These are phyloP conservation scores for Hippocampus kuda DNA, from an alignment of 2,797 vertebrate genomes.

Conservation along the genomic window DNA sequence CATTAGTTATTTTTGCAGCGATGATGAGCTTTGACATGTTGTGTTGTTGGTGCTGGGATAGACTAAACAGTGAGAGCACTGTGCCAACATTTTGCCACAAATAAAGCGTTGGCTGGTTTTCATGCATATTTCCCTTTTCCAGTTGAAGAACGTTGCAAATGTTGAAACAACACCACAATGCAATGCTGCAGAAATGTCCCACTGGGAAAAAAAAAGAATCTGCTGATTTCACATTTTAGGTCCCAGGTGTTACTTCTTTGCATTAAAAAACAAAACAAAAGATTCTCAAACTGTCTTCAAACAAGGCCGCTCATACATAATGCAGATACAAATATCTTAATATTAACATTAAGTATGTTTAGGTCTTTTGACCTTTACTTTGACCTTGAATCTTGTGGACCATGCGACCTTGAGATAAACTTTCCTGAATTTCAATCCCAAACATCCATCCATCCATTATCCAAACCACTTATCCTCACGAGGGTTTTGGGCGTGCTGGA, in stretches of 20 bases:
- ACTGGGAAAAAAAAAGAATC: background rate
- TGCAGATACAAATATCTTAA: slow-evolving; percentile 34
- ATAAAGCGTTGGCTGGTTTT: background rate
- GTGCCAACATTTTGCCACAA: background rate
- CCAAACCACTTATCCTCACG: no score
- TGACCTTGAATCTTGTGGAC: no score
- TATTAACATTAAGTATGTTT: slow-evolving; percentile 10
- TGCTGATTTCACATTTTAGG: slow-evolving; percentile 7
- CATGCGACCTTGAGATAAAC: no score
- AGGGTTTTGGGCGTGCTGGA: no score
- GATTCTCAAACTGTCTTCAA: slow-evolving; percentile 14
- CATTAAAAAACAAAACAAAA: background rate
- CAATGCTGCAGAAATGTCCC: background rate
- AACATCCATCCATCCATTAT: no score
- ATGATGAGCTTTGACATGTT: slow-evolving; percentile 42
- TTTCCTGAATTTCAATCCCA: no score
- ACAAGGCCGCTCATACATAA: slow-evolving; percentile 36
- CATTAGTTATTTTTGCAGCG: slow-evolving; percentile 47
- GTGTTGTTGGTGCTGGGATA: slow-evolving; percentile 20
- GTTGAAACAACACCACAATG: background rate
- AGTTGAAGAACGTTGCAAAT: background rate
- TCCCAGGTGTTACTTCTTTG: slow-evolving; percentile 12
- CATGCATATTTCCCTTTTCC: background rate
- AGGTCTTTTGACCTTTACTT: no score
- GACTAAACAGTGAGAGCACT: slow-evolving; percentile 24